Conservation (phyloP, 2,113 vertebrate genomes). For the Cryptomyrus ogoouensis region DNA sequence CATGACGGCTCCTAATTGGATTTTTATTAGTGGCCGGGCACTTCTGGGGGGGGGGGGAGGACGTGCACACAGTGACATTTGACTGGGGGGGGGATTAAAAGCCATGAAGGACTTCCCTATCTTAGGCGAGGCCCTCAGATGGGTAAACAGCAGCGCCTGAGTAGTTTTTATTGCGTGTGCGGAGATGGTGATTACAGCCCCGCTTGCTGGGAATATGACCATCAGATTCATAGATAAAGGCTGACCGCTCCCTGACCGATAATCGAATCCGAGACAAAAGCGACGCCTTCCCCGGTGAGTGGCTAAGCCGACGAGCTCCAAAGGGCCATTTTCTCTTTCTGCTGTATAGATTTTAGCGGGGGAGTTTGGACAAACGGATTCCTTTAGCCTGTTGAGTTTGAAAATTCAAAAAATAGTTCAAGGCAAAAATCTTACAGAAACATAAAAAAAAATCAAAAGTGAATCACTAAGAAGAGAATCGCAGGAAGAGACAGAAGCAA, state of each 20-base stretch:
- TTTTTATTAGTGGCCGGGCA: constrained; percentile 34
- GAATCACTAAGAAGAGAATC: not conserved
- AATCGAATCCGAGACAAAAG: not conserved
- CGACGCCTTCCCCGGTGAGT: not conserved
- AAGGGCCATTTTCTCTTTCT: not conserved
- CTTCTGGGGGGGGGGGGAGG: not conserved
- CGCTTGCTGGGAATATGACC: not conserved
- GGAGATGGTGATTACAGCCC: not conserved
- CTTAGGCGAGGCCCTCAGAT: constrained; percentile 9
- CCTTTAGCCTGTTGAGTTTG: not conserved
- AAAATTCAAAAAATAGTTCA: not conserved
- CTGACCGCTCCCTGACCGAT: not conserved
- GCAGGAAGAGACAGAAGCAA: not conserved
- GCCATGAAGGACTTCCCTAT: not conserved
- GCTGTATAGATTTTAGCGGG: not conserved
- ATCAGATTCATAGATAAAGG: not conserved
- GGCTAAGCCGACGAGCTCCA: not conserved
- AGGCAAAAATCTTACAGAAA: not conserved
- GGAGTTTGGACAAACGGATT: not conserved
- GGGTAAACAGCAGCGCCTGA: constrained; percentile 28
- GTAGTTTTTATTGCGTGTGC: not conserved
- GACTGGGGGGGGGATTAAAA: not conserved
- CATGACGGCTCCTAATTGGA: constrained; percentile 32
- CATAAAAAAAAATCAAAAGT: not conserved
- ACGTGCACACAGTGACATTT: not conserved